Conservation (phyloP, 2,888 invertebrate species). For the Macrophya annulata region DNA sequence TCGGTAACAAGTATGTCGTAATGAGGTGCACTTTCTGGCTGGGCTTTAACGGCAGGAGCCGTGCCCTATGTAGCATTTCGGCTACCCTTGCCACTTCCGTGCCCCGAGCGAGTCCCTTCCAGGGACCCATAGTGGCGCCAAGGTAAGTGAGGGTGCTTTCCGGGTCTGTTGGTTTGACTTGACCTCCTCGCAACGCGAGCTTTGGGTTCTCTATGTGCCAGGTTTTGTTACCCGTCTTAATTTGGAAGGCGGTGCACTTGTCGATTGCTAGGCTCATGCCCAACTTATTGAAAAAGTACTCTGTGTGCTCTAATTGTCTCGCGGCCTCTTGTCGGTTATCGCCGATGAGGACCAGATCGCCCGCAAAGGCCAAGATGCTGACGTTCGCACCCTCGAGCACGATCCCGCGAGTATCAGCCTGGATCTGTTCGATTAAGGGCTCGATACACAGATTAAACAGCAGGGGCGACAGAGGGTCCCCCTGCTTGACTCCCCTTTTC, state of each 20-base stretch:
- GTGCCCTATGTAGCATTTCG: background rate
- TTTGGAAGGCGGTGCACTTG: conserved; percentile 57
- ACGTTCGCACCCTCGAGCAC: background rate
- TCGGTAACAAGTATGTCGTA: background rate
- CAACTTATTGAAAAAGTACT: background rate
- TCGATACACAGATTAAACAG: conserved; percentile 62
- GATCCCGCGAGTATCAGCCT: conserved; percentile 41
- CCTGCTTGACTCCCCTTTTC: conserved; percentile 62
- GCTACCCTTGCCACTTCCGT: background rate
- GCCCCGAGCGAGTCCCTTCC: background rate
- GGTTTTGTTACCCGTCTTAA: background rate
- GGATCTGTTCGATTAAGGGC: background rate
- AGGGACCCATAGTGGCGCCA: background rate
- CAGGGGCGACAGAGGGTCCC: conserved; percentile 63
- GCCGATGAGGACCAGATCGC: conserved; percentile 63
- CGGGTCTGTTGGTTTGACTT: background rate
- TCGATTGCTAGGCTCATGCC: conserved; percentile 56
- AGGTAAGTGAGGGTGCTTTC: background rate
- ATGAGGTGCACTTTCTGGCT: background rate
- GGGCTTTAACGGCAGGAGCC: background rate
- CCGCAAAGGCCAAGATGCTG: conserved; percentile 58
- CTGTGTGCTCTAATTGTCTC: background rate
- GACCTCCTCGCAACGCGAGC: background rate
- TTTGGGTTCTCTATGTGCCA: conserved; percentile 55
- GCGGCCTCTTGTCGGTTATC: background rate